Evolutionary conservation across 2,888 invertebrate species (phyloP).

Genomic region (Drosophila parthenogenetica): DNA sequence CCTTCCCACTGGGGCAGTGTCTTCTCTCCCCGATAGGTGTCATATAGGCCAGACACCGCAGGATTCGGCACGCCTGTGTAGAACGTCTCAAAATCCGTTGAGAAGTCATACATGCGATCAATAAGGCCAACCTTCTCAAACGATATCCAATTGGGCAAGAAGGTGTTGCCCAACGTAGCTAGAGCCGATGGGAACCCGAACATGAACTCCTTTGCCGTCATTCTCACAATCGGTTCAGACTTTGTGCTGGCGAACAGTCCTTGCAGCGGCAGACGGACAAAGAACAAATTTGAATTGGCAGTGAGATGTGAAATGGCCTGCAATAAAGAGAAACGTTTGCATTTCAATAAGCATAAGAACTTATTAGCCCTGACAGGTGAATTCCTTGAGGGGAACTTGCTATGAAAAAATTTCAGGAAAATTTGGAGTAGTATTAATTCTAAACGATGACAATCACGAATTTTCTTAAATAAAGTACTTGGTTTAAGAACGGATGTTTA

Average conservation of each 20-base stretch:
- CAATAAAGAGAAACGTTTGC: conserved; percentile 59
- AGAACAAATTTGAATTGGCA: conserved; percentile 87
- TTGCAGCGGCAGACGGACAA: conserved; percentile 90
- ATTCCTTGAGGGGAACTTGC: too few relatives aligned
- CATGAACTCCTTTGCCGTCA: conserved; percentile 95
- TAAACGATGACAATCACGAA: too few relatives aligned
- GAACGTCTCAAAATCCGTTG: conserved; percentile 91
- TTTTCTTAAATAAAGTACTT: too few relatives aligned
- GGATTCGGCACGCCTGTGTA: conserved; percentile 90
- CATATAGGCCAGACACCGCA: conserved; percentile 89
- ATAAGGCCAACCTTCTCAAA: conserved; percentile 95
- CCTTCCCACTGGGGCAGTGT: conserved; percentile 92
- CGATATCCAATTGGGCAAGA: conserved; percentile 93
- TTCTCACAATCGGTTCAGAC: conserved; percentile 89
- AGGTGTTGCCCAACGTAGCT: conserved; percentile 92
- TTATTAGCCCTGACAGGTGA: too few relatives aligned
- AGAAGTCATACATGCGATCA: conserved; percentile 95
- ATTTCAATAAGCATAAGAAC: neutral
- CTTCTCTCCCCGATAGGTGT: conserved; percentile 90
- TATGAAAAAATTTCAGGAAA: too few relatives aligned
- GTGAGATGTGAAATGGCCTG: conserved; percentile 94
- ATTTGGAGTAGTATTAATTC: too few relatives aligned
- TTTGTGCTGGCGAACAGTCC: conserved; percentile 89
- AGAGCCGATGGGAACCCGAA: conserved; percentile 94
- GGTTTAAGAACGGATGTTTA: too few relatives aligned